Conservation (phyloP, 2,113 vertebrate genomes). For the Campylomormyrus tamandua region DNA sequence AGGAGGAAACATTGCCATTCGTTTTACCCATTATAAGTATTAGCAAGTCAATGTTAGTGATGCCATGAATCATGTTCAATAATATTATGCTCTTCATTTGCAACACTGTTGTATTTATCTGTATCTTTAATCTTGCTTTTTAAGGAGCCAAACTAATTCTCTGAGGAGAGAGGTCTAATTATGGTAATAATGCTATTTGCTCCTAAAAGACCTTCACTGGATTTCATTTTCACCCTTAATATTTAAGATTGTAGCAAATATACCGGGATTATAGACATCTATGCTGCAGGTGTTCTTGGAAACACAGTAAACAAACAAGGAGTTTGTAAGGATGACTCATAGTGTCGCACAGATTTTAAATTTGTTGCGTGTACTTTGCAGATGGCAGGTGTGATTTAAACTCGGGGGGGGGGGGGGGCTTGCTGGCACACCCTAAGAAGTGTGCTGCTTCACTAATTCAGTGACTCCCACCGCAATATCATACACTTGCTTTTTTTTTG, state of each 20-base stretch:
- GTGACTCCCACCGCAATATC: neutral
- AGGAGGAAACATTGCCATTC: neutral
- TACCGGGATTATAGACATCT: slow-evolving; percentile 7
- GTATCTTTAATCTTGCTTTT: neutral
- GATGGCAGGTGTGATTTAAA: neutral
- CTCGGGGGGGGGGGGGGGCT: too few relatives aligned
- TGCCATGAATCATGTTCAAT: neutral
- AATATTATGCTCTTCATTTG: neutral
- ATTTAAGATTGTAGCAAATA: slow-evolving; percentile 25
- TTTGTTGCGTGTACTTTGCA: neutral
- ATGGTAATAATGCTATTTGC: slow-evolving; percentile 37
- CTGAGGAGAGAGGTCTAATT: slow-evolving; percentile 36
- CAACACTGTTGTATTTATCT: slow-evolving; percentile 6
- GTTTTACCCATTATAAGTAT: neutral
- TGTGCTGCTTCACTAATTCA: neutral
- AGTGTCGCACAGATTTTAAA: neutral
- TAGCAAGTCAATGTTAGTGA: neutral
- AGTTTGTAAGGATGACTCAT: slow-evolving; percentile 1
- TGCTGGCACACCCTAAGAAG: neutral
- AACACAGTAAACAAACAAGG: slow-evolving; percentile 21
- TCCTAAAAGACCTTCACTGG: slow-evolving; percentile 28
- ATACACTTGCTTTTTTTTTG: neutral
- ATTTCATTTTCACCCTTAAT: slow-evolving; percentile 27
- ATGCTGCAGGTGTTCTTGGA: slow-evolving; percentile 16
- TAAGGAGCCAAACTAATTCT: slow-evolving; percentile 27